Base-by-base conservation (phyloP, 2,888 invertebrate genomes). In the Thecophora atra region DNA sequence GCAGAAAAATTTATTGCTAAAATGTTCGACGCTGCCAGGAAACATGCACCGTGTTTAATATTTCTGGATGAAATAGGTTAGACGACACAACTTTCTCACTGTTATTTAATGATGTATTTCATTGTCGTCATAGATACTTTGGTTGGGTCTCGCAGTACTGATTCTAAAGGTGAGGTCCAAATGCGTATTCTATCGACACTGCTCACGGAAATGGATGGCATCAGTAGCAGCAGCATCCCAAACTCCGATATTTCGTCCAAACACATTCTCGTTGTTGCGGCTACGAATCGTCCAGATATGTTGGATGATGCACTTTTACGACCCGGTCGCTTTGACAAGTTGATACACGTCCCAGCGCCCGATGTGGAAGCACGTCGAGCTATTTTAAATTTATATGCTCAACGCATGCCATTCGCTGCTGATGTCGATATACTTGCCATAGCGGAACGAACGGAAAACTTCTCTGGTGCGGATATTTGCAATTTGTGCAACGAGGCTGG, bases 191-290 rank as follows among this genome's bases (percentile, higher is more conserved):
- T 91, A 26, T 89, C 91, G 3, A 88, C 90, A 0, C 85, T 91
- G 42, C 86, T 91, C 8, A 90, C 89, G 60, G 91, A 91, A 85
- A 90, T 91, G 90, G 91, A 91, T 83, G 91, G 91, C 15, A 87
- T 91, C 73, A 89, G 90, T 17, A 62, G 70, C 17, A 51, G 60
- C 19, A 15, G 77, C 73, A 64, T 56, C 72, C 0, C 73, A 37
- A 63, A 64, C 71, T 21, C 65, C 68, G 13, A 15, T 44, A n/a
- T 51, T 44, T 11, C 78, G 76, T 73, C 79, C 76, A 72, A 72
- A 42, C 83, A 87, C 58, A 89, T 90, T 2, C 83, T 91, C 3
- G 89, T 91, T 1, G 88, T 91, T 37, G 91, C 89, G 5, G 91
- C 91, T 11, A 91, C 91, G 54, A 91, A 91, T 84, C 87, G 91